A percentile compares a stretch with the other conserved stretches of the same genome.
Evolutionary conservation across 2,888 invertebrate genomes (phyloP).

Genomic region (Hylaea fasciaria): DNA sequence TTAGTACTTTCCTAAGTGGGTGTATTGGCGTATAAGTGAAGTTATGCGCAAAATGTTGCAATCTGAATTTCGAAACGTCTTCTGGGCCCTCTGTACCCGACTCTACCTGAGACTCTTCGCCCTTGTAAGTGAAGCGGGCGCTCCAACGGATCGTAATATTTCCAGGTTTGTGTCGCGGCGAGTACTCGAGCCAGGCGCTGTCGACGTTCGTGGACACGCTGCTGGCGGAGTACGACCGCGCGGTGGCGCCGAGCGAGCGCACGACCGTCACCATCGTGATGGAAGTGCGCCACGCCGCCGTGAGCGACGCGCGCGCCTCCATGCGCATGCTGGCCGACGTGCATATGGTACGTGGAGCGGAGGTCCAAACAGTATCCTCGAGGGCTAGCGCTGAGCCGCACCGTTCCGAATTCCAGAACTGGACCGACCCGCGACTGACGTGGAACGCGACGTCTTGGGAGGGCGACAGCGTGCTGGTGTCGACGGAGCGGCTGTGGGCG

Average conservation of each 20-base stretch:
- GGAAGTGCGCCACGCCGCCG: slow-evolving; percentile 86
- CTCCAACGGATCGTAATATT: background rate
- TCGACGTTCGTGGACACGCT: slow-evolving; percentile 66
- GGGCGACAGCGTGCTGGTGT: slow-evolving; percentile 85
- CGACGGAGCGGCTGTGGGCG: slow-evolving; percentile 90
- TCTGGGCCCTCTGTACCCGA: too few species aligned
- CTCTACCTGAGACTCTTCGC: too few species aligned
- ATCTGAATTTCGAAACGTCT: too few species aligned
- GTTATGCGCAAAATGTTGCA: too few species aligned
- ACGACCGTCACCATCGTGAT: slow-evolving; percentile 83
- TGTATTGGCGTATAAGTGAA: too few species aligned
- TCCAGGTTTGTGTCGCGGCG: slow-evolving; percentile 20
- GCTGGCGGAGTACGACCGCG: slow-evolving; percentile 77
- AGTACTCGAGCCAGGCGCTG: slow-evolving; percentile 54
- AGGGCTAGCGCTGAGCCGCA: too few species aligned
- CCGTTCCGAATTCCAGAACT: slow-evolving; percentile 80
- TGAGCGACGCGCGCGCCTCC: slow-evolving; percentile 87
- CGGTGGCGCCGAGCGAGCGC: slow-evolving; percentile 53
- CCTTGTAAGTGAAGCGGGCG: too few species aligned
- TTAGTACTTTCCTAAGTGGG: too few species aligned
- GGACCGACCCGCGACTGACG: slow-evolving; percentile 89
- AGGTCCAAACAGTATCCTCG: too few species aligned
- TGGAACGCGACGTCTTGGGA: slow-evolving; percentile 89
- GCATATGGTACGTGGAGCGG: slow-evolving; percentile 82
- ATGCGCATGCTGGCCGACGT: slow-evolving; percentile 78